Evolutionary conservation across 2,113 vertebrate genomes (phyloP).

Genomic region (Oceanites oceanicus): DNA sequence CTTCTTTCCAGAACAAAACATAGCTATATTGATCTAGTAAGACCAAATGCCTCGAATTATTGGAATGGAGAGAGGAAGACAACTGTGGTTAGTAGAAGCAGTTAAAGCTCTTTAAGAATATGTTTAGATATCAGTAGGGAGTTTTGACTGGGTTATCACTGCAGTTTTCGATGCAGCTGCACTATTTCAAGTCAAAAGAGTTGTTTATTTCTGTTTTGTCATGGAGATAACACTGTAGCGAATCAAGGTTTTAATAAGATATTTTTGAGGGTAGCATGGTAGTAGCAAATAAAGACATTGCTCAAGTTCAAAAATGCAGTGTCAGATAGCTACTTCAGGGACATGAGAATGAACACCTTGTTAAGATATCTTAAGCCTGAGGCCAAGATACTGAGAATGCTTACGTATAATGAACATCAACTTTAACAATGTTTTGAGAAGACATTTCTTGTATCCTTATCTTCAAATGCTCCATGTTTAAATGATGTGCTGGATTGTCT

Average conservation of each 20-base stretch:
- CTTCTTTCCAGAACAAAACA: conserved; percentile 61
- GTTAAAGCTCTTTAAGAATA: conserved; percentile 38
- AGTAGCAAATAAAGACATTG: not conserved
- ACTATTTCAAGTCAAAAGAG: not conserved
- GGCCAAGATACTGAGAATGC: not conserved
- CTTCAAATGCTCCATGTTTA: not conserved
- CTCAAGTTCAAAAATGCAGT: not conserved
- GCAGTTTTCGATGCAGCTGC: not conserved
- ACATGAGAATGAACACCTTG: not conserved
- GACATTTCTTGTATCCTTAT: not conserved
- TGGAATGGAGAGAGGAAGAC: conserved; percentile 58
- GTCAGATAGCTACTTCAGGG: not conserved
- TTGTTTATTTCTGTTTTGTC: not conserved
- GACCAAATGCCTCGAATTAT: conserved; percentile 53
- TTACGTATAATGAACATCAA: not conserved
- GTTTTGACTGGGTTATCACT: not conserved
- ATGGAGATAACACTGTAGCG: not conserved
- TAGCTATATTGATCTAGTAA: conserved; percentile 64
- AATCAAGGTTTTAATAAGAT: not conserved
- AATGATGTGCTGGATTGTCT: not conserved
- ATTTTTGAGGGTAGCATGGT: not conserved
- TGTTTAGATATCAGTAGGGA: not conserved
- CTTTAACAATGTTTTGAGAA: not conserved
- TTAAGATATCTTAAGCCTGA: not conserved
- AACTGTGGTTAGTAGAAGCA: conserved; percentile 61